Base-by-base conservation (phyloP, 2,797 vertebrate genomes). In the Cossypha dichroa region DNA sequence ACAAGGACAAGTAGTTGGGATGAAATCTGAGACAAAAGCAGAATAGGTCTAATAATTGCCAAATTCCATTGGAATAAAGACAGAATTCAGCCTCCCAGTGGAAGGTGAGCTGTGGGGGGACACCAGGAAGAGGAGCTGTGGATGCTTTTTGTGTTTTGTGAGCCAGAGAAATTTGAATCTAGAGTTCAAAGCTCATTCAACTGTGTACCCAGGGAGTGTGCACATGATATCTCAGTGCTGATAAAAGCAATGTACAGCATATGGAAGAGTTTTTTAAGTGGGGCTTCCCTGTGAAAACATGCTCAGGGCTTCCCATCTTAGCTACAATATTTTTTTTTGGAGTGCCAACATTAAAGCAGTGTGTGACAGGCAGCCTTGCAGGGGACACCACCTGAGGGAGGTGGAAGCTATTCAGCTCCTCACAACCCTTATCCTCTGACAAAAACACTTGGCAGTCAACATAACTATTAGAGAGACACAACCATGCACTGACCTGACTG, bases 261-360 rank as follows among this genome's bases (percentile, higher is more conserved):
- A 76, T 85, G 33, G 80, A 33, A 56, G 82, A 93, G 79, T 76
- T 91, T 73, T 68, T 92, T 95, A 88, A 93, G 56, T 33, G 60
- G 51, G 86, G 54, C 31, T 67, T 95, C 82, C 87, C 80, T 78
- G 94, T 76, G 96, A 96, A 91, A 96, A 93, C 41, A 62, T 10
- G 41, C 20, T 59, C 89, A 94, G 36, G 40, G 45, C 22, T 93
- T 89, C 60, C 64, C n/a, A 60, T 76, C 68, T 82, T 78, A 94
- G 88, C 66, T 45, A 80, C 70, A 77, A 0, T 14, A 19, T 89
- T 85, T 79, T 40, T 40, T 94, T 95, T 77, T 93, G 54, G 52
- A 88, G 58, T 88, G 67, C 36, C 36, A 51, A 21, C 77, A 43
- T 25, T 66, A 88, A 82, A 89, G 80, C 38, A 59, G 31, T 11